Evolutionary conservation across 1,140 invertebrate species (phyloP).

Genomic region (Sitobion miscanthi): DNA sequence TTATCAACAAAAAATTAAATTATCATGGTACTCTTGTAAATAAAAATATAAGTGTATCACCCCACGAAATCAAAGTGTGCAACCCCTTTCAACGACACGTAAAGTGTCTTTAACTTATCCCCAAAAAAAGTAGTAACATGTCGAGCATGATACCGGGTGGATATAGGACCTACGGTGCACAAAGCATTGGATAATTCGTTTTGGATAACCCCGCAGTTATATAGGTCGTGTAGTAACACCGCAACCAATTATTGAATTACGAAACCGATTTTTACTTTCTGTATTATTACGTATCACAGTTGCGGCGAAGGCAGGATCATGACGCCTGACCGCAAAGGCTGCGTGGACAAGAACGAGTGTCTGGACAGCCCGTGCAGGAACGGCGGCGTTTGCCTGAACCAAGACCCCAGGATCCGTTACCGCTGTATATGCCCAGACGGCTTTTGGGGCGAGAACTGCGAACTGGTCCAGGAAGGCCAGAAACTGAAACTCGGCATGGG

Average conservation of each 20-base stretch:
- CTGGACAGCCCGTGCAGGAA: constrained; percentile 90
- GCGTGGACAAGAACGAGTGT: constrained; percentile 93
- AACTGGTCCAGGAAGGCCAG: constrained; percentile 89
- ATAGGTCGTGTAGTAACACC: background rate
- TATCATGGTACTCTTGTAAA: too few relatives aligned
- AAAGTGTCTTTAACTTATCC: too few relatives aligned
- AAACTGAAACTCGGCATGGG: constrained; percentile 92
- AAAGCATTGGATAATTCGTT: background rate
- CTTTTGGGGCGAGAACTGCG: constrained; percentile 93
- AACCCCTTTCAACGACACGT: too few relatives aligned
- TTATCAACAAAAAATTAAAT: too few relatives aligned
- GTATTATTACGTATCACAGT: constrained; percentile 64
- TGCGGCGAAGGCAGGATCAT: constrained; percentile 90
- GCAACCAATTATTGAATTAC: too few relatives aligned
- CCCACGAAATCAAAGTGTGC: too few relatives aligned
- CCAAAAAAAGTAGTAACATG: too few relatives aligned
- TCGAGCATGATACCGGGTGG: too few relatives aligned
- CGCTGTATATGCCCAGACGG: constrained; percentile 86
- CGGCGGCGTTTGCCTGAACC: constrained; percentile 86
- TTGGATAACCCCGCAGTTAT: background rate
- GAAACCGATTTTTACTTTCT: background rate
- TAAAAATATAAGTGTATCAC: too few relatives aligned
- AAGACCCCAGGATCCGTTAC: constrained; percentile 82
- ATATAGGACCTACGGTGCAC: too few relatives aligned
- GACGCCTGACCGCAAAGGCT: constrained; percentile 86